Evolutionary conservation across 2,797 vertebrate species (phyloP), one percentile per base, ranked within the genome.

Genomic region (Anniella stebbinsi): DNA sequence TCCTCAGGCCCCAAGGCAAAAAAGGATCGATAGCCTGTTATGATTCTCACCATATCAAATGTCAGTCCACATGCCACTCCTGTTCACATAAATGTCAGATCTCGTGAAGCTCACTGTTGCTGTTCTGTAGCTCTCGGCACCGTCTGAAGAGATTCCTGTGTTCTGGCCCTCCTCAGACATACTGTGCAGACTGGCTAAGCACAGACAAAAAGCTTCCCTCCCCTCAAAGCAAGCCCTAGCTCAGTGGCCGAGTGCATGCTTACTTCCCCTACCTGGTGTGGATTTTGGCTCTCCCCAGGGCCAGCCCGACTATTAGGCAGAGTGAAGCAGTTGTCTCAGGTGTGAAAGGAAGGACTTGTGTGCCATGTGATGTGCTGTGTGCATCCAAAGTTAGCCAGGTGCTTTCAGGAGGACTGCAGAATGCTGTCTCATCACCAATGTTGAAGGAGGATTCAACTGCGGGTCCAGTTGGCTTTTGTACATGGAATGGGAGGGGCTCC

Each of bases 21-120:
- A 48, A 48, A 93, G 94, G 95, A 96, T 97, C 97, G 92, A 96
- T 96, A 96, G 94, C 90, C 93, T 60, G 95, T 96, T 96, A 95
- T 91, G 95, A 95, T 96, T 97, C 95, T 95, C 87, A 87, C 86
- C 89, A 90, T 95, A 95, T 95, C 92, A 91, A 69, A 89, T 95
- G 92, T 93, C 92, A 91, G 95, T 89, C 87, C 7, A 76, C 92
- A 93, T 93, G 94, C 91, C 95, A 86, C 91, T 95, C 88, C 83
- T 75, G 38, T 18, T 84, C 93, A 28, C 90, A 73, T 85, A 77
- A 92, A 93, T 1, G 18, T 90, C 91, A 83, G 77, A 7, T 91
- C 92, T 88, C 88, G 90, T 67, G 76, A 95, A 91, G 63, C 45
- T 73, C 85, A 93, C 30, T 75, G 54, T 60, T 81, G 90, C 84